phyloP scores from a whole-genome alignment of 2,797 vertebrate genomes.

The Chelon auratus region DNA sequence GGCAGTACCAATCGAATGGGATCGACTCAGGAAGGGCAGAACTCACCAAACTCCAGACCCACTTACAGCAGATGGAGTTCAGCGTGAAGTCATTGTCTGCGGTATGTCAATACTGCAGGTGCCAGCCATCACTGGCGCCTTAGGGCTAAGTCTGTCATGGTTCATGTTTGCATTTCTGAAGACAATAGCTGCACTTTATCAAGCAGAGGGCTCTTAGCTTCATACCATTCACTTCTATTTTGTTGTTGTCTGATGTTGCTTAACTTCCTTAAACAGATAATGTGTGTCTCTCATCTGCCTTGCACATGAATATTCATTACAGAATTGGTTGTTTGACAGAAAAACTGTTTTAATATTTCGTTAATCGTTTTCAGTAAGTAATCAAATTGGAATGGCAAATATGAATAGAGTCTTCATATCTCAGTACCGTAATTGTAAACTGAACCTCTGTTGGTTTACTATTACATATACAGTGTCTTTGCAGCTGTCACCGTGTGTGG shows the following conservation, averaged over 20 bases:
- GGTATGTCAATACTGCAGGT: constrained; percentile 56
- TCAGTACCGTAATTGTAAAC: no score
- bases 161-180: not conserved
- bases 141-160: not conserved
- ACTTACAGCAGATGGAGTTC: constrained; percentile 76
- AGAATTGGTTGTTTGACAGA: not conserved
- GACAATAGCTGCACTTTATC: not conserved
- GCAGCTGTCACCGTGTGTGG: not conserved
- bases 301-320: not conserved
- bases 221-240: not conserved
- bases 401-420: not conserved
- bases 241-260: not conserved
- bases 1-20: constrained; percentile 61
- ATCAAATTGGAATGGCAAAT: not conserved
- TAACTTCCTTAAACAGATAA: not conserved
- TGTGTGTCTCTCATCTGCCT: not conserved
- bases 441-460: no score
- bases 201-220: not conserved
- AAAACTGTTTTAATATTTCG: not conserved
- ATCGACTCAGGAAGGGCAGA: constrained; percentile 64
- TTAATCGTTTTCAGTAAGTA: not conserved
- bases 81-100: constrained; percentile 62
- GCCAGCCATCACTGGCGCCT: not conserved
- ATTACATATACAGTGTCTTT: no score
- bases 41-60: constrained; percentile 65